Evolutionary conservation across 2,888 invertebrate genomes (phyloP), one percentile per base, ranked within the genome.

Genomic region (Sarcophaga subvicina): DNA sequence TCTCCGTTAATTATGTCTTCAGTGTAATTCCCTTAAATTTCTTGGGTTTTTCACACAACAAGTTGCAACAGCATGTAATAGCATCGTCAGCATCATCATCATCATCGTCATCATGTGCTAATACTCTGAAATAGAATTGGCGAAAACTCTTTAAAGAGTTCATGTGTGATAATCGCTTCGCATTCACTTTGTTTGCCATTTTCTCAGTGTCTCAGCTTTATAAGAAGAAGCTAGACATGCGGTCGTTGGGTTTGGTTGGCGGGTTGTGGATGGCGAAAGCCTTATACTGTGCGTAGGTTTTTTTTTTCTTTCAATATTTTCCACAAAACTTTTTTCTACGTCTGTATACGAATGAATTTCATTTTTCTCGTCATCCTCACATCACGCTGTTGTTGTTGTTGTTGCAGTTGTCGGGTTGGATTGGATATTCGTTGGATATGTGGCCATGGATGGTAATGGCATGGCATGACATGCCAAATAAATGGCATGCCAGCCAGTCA

Each of bases 391-490:
- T 62, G 45, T 60, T 83, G 54, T 78, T 81, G 67, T 77, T 78
- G 85, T 76, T 54, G 67, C 4, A 71, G 77, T 14, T 22, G 22
- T 66, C 69, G 54, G 1, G 14, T 17, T 54, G 54, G 17, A 63
- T 49, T 63, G 75, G 37, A 63, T 69, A 72, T 62, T 78, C 71
- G 78, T 77, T 83, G 64, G 62, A 66, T 80, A 49, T 86, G 17
- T 54, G 12, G 79, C 60, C 64, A 59, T 80, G 83, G 76, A 73
- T 82, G 86, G 80, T 83, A 82, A 80, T 82, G 81, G 87, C 87
- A 80, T 82, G 81, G 87, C 87, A 87, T 84, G 87, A 87, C 87
- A 87, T 87, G 84, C 83, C 86, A 87, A 87, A 87, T 83, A 83
- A 83, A 87, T 87, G 86, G 86, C 80, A 87, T 87, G 86, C 84